Evolutionary conservation across 2,888 invertebrate species (phyloP), one percentile per base, ranked within the genome.

Genomic region (Pinctada fucata): DNA sequence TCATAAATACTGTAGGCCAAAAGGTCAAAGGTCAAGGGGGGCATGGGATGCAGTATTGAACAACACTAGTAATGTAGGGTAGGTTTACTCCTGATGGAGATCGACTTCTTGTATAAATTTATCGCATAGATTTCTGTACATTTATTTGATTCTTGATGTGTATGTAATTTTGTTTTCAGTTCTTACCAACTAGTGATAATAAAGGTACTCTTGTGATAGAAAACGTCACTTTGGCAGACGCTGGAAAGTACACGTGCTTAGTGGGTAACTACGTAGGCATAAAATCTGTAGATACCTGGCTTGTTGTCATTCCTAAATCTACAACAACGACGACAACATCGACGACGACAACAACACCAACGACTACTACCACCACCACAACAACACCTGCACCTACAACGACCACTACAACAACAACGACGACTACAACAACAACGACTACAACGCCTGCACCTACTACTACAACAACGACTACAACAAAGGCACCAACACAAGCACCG

Each of bases 191-290:
- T 58, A 58, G 8, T 68, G 70, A 74, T 5, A 79, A 79, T n/a
- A 79, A 82, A 0, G 86, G 84, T 48, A 75, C 85, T 3, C 76
- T 90, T 8, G 83, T 87, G 1, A 76, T 90, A 4, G 79, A 79
- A 4, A 83, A 86, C 69, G 85, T 88, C 0, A 79, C 74, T 0
- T 68, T 72, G 45, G 80, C 78, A 13, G 87, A 90, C 72, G 84
- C 83, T 8, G 90, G 90, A 1, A 82, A 88, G 69, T 90, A 89
- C 73, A 85, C 84, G 0, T 90, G 90, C 83, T 81, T 88, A 51
- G 85, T 86, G 2, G 89, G 89, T 0, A 89, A 88, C 75, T 81
- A 86, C 49, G 85, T 84, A 74, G 88, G 88, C 0, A 82, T 89
- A 49, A 87, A 85, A 50, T 86, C 87, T 73, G 83, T 83, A 13